These are phyloP conservation scores for Apogon hyalosoma DNA, from an alignment of 2,797 vertebrate genomes.

Conservation along the genomic window DNA sequence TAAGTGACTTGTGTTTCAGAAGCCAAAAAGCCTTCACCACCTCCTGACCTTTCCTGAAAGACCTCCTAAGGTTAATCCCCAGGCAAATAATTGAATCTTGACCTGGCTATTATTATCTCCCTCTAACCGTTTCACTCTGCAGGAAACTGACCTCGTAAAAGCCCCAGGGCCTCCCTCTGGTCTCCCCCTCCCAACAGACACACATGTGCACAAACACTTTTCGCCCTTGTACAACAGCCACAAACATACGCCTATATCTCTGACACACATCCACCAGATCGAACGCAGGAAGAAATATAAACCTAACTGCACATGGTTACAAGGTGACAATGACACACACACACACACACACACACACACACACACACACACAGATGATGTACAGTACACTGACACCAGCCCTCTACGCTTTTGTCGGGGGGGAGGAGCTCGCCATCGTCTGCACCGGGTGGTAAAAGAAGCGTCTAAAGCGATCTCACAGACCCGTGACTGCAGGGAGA, in stretches of 20 bases:
- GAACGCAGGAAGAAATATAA: conserved; percentile 33
- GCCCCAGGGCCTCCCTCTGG: conserved; percentile 53
- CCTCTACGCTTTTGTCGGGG: conserved; percentile 17
- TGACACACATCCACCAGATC: conserved; percentile 28
- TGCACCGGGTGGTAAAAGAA: conserved; percentile 61
- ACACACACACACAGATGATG: conserved; percentile 17
- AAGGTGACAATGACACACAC: conserved; percentile 46
- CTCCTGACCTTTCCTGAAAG: conserved; percentile 70
- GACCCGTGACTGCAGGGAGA: conserved; percentile 66
- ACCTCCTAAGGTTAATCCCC: conserved; percentile 78
- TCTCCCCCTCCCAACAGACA: conserved; percentile 23
- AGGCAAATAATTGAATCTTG: conserved; percentile 80
- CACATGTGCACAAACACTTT: conserved; percentile 41
- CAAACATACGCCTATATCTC: conserved; percentile 26
- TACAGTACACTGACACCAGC: conserved; percentile 30
- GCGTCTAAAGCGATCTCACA: conserved; percentile 74
- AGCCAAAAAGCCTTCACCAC: conserved; percentile 36
- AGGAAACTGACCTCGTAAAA: conserved; percentile 71
- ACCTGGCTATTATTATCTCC: conserved; percentile 76
- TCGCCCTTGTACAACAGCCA: conserved; percentile 26
- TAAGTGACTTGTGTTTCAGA: conserved; percentile 73
- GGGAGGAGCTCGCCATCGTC: conserved; percentile 30
- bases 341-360: too few species aligned
- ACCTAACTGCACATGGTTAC: conserved; percentile 26
- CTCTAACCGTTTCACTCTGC: conserved; percentile 57